Conservation (phyloP, 2,113 vertebrate genomes). For the Podocnemis expansa region DNA sequence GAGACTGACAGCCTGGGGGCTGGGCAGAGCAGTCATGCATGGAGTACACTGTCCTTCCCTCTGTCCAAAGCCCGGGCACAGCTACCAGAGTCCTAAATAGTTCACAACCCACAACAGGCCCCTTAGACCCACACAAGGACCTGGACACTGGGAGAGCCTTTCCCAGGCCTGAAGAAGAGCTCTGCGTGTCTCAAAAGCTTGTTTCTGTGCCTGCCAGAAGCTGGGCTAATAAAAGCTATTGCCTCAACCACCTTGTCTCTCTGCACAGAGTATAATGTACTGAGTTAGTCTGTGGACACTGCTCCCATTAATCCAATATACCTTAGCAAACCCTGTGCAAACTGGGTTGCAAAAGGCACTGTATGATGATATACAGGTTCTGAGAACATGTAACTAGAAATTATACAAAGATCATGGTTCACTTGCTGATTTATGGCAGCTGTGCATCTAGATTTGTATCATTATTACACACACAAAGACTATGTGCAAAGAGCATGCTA, state of each 20-base stretch:
- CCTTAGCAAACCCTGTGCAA: not conserved
- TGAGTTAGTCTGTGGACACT: not conserved
- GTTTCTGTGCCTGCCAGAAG: not conserved
- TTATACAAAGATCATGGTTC: not conserved
- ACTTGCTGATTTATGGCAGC: not conserved
- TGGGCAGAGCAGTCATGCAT: not conserved
- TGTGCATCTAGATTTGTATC: not conserved
- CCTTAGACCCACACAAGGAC: too few relatives aligned
- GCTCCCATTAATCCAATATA: accelerated
- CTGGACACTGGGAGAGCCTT: too few relatives aligned
- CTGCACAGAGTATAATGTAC: not conserved
- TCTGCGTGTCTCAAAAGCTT: not conserved
- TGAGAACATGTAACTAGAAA: not conserved
- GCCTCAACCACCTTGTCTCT: not conserved
- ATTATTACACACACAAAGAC: not conserved
- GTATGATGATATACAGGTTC: not conserved
- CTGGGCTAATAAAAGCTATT: not conserved
- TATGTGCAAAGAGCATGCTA: not conserved
- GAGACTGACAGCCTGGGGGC: not conserved
- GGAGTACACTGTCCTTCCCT: not conserved
- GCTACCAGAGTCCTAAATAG: not conserved
- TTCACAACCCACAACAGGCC: too few relatives aligned
- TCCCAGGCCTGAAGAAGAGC: not conserved
- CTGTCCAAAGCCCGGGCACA: not conserved
- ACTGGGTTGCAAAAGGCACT: not conserved